Percentiles rank a stretch among this genome's conserved stretches.
phyloP scores from a whole-genome alignment of 1,140 invertebrate genomes.

The Penaeus indicus region DNA sequence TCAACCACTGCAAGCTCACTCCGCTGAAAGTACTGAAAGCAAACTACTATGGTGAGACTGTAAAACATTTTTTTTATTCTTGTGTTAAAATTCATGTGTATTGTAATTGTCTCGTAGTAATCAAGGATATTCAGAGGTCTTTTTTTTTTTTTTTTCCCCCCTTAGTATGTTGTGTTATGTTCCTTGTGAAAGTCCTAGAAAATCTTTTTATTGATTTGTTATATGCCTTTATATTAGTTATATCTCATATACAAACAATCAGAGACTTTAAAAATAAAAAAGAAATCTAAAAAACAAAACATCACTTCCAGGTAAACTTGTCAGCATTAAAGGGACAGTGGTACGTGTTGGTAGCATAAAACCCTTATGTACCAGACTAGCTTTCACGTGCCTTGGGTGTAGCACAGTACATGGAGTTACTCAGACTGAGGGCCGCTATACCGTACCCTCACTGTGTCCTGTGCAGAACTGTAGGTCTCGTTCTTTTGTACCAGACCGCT shows the following conservation, averaged over 20 bases:
- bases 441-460: constrained; percentile 74
- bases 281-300: neutral
- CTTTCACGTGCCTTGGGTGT: constrained; percentile 85
- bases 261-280: neutral
- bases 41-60: constrained; percentile 79
- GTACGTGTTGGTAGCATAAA: constrained; percentile 84
- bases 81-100: neutral
- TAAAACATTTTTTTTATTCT: no score
- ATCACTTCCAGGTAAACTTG: constrained; percentile 79
- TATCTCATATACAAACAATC: neutral
- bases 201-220: neutral
- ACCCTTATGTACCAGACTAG: constrained; percentile 81
- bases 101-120: neutral
- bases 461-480: constrained; percentile 74
- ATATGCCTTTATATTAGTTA: neutral
- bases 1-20: constrained; percentile 79
- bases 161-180: neutral
- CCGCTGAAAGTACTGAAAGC: constrained; percentile 83
- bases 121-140: neutral
- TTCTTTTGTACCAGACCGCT: constrained; percentile 79
- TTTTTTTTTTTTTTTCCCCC: neutral
- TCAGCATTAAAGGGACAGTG: constrained; percentile 87
- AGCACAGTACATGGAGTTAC: constrained; percentile 75
- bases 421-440: constrained; percentile 77
- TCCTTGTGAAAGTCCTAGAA: neutral